These are phyloP conservation scores for Ranitomeya variabilis DNA, from an alignment of 2,113 vertebrate genomes.

Conservation along the genomic window DNA sequence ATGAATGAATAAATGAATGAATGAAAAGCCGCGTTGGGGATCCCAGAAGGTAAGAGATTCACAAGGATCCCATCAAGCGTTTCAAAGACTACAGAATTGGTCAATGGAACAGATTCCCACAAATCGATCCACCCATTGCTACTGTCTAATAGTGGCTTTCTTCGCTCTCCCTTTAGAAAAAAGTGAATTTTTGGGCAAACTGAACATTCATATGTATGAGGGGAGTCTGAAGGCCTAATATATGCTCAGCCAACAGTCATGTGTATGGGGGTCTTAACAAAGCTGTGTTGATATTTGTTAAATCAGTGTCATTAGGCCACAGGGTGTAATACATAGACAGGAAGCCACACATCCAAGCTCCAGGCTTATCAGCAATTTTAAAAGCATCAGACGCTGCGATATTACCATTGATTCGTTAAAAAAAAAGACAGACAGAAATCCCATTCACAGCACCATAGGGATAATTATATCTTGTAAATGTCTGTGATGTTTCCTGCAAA, in stretches of 20 bases:
- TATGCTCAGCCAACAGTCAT: background rate
- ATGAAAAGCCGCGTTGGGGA: no score
- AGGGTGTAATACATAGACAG: constrained; percentile 8
- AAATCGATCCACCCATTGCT: no score
- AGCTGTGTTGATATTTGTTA: background rate
- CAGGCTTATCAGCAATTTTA: background rate
- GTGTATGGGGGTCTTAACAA: background rate
- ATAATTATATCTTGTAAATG: constrained; percentile 62
- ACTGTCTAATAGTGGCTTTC: no score
- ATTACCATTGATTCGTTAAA: constrained; percentile 29
- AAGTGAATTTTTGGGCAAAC: no score
- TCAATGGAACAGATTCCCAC: no score
- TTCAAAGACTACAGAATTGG: no score
- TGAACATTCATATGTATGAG: background rate
- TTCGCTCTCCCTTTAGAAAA: no score
- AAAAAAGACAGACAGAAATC: constrained; percentile 24
- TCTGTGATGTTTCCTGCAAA: constrained; percentile 65
- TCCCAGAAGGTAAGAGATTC: no score
- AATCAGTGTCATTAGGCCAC: background rate
- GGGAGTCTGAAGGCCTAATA: background rate
- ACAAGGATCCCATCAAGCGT: no score
- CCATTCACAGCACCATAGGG: constrained; percentile 37
- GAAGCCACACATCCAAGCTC: constrained; percentile 5
- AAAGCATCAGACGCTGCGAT: constrained; percentile 1
- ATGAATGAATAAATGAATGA: no score